Evolutionary conservation across 2,113 vertebrate species (phyloP), one percentile per base, ranked within the genome.

Genomic region (Drymodes brunneopygia): DNA sequence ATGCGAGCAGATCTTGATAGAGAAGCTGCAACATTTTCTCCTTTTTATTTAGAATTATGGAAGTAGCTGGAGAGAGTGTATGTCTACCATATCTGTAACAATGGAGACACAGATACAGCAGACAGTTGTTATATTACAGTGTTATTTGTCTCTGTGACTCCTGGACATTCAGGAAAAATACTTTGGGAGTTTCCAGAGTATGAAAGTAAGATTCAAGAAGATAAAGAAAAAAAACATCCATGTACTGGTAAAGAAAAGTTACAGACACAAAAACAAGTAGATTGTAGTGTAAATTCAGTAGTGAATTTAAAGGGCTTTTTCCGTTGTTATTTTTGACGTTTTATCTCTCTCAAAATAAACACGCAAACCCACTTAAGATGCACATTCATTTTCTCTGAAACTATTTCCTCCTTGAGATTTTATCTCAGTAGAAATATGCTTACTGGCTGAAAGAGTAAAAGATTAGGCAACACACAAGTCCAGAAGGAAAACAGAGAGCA

Each of bases 351-450:
- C 53, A 92, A 87, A 94, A 91, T n/a, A 97, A 90, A 86, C 60
- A 70, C 9, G 21, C 27, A 78, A 92, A 80, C 3, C 19, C 71
- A 74, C 42, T 92, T 93, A 66, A 81, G 35, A 88, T 53, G 85
- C 27, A 86, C 29, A 57, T 58, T 85, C 58, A 92, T 95, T 62
- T 54, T 90, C 74, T 58, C 64, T 77, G 60, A 70, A 91, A 65
- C 81, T 60, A 93, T 81, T 97, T 96, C 93, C 93, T 94, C 74
- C 58, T 73, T 88, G 47, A 94, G 93, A 97, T 96, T 88, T 83
- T 96, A 96, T 95, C 94, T 93, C 36, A 78, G 56, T 40, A 86
- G 64, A 92, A 82, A 62, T 38, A 91, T 33, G 67, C 9, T 88
- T 86, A 44, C 56, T 93, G 82, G 50, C 33, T 88, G 64, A 94